These are phyloP conservation scores for Leucoma salicis DNA, from an alignment of 2,888 invertebrate genomes.

Conservation along the genomic window DNA sequence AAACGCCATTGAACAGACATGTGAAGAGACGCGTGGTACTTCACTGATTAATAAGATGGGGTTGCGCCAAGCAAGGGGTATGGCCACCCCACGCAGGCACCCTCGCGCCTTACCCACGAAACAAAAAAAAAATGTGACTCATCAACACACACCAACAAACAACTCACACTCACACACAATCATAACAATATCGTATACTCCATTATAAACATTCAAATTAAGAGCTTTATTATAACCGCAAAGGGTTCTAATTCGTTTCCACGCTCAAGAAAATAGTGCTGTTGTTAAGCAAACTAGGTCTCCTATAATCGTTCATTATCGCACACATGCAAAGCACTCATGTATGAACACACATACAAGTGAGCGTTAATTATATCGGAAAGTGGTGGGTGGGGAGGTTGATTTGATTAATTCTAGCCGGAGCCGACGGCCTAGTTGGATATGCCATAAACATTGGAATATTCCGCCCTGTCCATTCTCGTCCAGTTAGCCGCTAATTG, in stretches of 20 bases:
- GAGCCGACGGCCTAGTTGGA: constrained; percentile 71
- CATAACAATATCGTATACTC: constrained; percentile 50
- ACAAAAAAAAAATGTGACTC: constrained; percentile 83
- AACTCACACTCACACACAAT: constrained; percentile 43
- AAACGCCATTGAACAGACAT: constrained; percentile 69
- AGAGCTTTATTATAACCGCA: constrained; percentile 59
- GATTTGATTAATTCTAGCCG: constrained; percentile 81
- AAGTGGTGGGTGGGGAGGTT: constrained; percentile 79
- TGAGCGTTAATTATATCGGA: constrained; percentile 81
- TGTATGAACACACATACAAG: constrained; percentile 76
- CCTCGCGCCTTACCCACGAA: constrained; percentile 81
- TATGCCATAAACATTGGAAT: constrained; percentile 73
- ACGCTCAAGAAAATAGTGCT: constrained; percentile 41
- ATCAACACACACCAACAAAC: constrained; percentile 78
- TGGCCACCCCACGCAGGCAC: constrained; percentile 71
- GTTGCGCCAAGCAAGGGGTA: constrained; percentile 77
- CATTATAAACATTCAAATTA: constrained; percentile 50
- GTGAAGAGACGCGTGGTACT: constrained; percentile 79
- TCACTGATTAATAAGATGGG: constrained; percentile 83
- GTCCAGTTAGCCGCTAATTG: constrained; percentile 54
- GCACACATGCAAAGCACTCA: constrained; percentile 69
- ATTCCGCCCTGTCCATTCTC: constrained; percentile 60
- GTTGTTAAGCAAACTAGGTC: constrained; percentile 67
- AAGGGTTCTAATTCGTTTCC: constrained; percentile 50
- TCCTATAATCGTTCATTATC: constrained; percentile 81